phyloP scores from a whole-genome alignment of 2,888 invertebrate species.

The Acleris literana region DNA sequence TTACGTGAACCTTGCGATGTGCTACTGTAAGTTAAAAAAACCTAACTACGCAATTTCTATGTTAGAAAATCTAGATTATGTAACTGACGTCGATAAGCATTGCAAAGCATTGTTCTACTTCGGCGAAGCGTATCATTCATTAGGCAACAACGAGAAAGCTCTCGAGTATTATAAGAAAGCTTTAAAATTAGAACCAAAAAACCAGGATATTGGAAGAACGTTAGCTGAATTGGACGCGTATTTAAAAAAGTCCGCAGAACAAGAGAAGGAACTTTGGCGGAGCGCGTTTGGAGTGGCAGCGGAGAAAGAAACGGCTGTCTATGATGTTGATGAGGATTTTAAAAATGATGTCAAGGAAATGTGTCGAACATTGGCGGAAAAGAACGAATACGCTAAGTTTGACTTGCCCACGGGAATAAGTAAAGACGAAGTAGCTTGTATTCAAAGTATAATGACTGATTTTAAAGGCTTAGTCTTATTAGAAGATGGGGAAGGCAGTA shows the following conservation, averaged over 20 bases:
- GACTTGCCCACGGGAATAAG: slow-evolving; percentile 63
- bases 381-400: slow-evolving; percentile 58
- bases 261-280: slow-evolving; percentile 68
- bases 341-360: slow-evolving; percentile 59
- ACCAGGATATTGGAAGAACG: slow-evolving; percentile 66
- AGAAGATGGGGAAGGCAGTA: slow-evolving; percentile 58
- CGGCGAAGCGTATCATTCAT: slow-evolving; percentile 61
- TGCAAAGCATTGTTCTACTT: slow-evolving; percentile 71
- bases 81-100: slow-evolving; percentile 61
- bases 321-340: slow-evolving; percentile 66
- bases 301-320: slow-evolving; percentile 50
- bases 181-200: slow-evolving; percentile 70
- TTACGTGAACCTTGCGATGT: slow-evolving; percentile 68
- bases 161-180: slow-evolving; percentile 67
- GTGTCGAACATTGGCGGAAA: slow-evolving; percentile 65
- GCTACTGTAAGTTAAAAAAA: slow-evolving; percentile 67
- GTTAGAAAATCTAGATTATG: slow-evolving; percentile 63
- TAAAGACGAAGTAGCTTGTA: slow-evolving; percentile 59
- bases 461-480: slow-evolving; percentile 55
- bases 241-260: slow-evolving; percentile 47
- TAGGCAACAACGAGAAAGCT: slow-evolving; percentile 62
- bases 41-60: slow-evolving; percentile 66
- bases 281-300: slow-evolving; percentile 55
- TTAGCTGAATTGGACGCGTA: slow-evolving; percentile 58
- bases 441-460: slow-evolving; percentile 55